These are phyloP conservation scores for Himalopsyche japonica DNA, from an alignment of 2,888 invertebrate species.

Conservation along the genomic window DNA sequence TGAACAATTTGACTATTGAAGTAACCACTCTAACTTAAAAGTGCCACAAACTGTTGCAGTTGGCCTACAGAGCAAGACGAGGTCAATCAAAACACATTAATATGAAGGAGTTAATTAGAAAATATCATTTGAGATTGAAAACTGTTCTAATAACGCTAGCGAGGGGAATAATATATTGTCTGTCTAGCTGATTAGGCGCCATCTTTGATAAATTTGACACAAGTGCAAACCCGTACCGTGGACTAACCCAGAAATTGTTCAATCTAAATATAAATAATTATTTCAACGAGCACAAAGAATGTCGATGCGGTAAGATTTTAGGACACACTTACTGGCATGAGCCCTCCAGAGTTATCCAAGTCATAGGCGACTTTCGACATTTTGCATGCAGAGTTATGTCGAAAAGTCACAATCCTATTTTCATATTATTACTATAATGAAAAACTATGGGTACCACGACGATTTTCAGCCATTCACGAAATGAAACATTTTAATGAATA, in stretches of 20 bases:
- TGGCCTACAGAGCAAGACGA: no score
- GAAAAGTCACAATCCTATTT: slow-evolving; percentile 10
- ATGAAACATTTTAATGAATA: not conserved
- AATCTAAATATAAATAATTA: not conserved
- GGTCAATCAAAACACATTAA: no score
- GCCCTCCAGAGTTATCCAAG: slow-evolving; percentile 76
- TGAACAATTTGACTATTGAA: no score
- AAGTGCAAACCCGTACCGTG: not conserved
- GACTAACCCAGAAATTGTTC: not conserved
- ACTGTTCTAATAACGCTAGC: not conserved
- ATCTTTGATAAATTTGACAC: not conserved
- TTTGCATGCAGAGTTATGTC: slow-evolving; percentile 1
- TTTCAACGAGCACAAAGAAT: not conserved
- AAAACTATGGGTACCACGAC: not conserved
- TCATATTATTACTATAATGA: slow-evolving; percentile 10
- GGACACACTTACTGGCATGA: slow-evolving; percentile 78
- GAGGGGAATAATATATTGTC: not conserved
- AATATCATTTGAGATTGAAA: not conserved
- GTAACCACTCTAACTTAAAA: no score
- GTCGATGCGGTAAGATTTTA: not conserved
- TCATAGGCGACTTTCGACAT: slow-evolving; percentile 67
- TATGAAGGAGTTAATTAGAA: no score
- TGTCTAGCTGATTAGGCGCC: not conserved
- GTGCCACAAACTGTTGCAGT: no score
- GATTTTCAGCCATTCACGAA: not conserved